Evolutionary conservation across 2,888 invertebrate species (phyloP).

Genomic region (Charanyca ferruginea): DNA sequence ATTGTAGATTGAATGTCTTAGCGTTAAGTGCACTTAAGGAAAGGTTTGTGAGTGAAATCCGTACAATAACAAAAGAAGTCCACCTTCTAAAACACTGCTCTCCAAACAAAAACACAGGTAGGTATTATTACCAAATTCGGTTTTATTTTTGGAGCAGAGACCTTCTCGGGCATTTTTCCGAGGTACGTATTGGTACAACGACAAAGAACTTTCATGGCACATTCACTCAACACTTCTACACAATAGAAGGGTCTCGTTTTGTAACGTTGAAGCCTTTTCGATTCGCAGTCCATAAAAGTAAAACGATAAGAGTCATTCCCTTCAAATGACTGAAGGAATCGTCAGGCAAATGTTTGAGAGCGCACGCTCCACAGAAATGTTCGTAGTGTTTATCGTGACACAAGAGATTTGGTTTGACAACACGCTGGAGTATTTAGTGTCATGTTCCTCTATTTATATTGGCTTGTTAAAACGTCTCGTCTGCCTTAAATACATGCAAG

Average conservation of each 20-base stretch:
- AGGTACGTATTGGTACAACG: slow-evolving; percentile 75
- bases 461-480: slow-evolving; percentile 77
- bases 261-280: slow-evolving; percentile 85
- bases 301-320: slow-evolving; percentile 87
- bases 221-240: slow-evolving; percentile 83
- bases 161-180: slow-evolving; percentile 67
- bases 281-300: slow-evolving; percentile 88
- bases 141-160: slow-evolving; percentile 66
- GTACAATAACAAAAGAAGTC: slow-evolving; percentile 55
- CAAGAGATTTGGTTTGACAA: slow-evolving; percentile 79
- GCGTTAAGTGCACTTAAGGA: slow-evolving; percentile 55
- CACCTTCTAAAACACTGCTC: slow-evolving; percentile 45
- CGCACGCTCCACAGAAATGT: slow-evolving; percentile 69
- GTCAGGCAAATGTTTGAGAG: slow-evolving; percentile 80
- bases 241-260: slow-evolving; percentile 87
- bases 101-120: slow-evolving; percentile 50
- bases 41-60: slow-evolving; percentile 50
- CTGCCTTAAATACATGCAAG: slow-evolving; percentile 77
- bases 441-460: slow-evolving; percentile 80
- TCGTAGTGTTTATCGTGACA: slow-evolving; percentile 78
- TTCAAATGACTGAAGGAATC: slow-evolving; percentile 85
- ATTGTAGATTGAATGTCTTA: slow-evolving; percentile 47
- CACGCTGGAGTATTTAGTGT: slow-evolving; percentile 79
- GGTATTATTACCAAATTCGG: slow-evolving; percentile 55
- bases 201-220: slow-evolving; percentile 82